Conservation (phyloP, 1,140 invertebrate genomes). For the Euwallacea fornicatus region DNA sequence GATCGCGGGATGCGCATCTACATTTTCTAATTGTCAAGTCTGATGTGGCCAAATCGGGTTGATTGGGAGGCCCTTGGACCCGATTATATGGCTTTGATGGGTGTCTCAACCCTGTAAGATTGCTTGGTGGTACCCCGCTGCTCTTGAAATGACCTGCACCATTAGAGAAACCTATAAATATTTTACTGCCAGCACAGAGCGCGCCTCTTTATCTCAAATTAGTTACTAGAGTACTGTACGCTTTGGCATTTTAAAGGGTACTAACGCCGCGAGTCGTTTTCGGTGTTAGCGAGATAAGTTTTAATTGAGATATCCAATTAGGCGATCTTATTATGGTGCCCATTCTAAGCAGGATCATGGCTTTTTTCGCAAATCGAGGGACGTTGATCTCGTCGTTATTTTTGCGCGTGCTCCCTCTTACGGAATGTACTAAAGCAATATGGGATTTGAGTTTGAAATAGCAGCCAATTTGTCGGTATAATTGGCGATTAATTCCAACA, state of each 20-base stretch:
- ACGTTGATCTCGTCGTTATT: too few relatives aligned
- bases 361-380: too few relatives aligned
- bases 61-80: too few relatives aligned
- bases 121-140: neutral
- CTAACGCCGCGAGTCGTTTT: neutral
- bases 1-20: too few relatives aligned
- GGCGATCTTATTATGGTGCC: neutral
- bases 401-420: too few relatives aligned
- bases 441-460: neutral
- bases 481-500: neutral
- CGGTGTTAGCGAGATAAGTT: neutral
- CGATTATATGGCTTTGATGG: too few relatives aligned
- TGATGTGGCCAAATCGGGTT: too few relatives aligned
- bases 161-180: conserved; percentile 10
- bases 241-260: conserved; percentile 6
- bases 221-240: conserved; percentile 6
- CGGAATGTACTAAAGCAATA: too few relatives aligned
- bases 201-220: conserved; percentile 13
- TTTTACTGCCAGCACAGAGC: neutral
- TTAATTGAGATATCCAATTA: conserved; percentile 4
- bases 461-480: neutral
- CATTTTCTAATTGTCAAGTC: too few relatives aligned
- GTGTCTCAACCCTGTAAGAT: too few relatives aligned
- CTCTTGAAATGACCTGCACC: neutral
- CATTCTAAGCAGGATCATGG: too few relatives aligned